phyloP scores from a whole-genome alignment of 2,113 vertebrate genomes.

The Trachemys scripta region DNA sequence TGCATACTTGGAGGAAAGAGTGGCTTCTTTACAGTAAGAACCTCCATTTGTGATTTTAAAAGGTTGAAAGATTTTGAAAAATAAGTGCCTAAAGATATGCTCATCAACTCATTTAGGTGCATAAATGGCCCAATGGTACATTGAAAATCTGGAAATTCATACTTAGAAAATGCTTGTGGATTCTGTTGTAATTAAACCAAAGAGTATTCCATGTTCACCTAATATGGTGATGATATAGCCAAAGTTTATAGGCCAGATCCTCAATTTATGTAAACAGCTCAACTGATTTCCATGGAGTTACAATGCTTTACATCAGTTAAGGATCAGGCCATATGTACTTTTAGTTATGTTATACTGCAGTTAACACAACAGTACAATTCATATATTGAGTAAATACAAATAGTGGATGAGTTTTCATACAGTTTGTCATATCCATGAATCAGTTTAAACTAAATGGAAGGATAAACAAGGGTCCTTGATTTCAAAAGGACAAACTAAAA shows the following conservation, averaged over 20 bases:
- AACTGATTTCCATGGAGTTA: no score
- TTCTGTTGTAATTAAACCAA: not conserved
- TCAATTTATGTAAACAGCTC: no score
- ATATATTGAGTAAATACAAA: not conserved
- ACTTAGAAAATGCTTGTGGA: not conserved
- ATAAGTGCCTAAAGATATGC: not conserved
- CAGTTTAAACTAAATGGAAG: not conserved
- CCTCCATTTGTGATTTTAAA: not conserved
- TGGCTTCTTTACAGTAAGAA: accelerated
- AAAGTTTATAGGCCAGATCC: not conserved
- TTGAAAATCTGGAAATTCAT: not conserved
- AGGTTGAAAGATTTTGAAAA: not conserved
- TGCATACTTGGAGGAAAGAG: not conserved
- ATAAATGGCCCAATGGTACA: not conserved
- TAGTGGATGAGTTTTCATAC: not conserved
- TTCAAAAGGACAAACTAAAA: no score
- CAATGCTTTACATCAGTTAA: no score
- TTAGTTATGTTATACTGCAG: not conserved
- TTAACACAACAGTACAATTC: not conserved
- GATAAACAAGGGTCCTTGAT: no score
- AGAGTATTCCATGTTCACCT: not conserved
- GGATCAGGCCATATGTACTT: not conserved
- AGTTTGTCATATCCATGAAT: not conserved
- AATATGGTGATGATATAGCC: not conserved
- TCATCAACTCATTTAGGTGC: not conserved